A percentile compares a stretch with the other conserved stretches of the same genome.
phyloP scores from a whole-genome alignment of 1,140 invertebrate species.

The Proales similis region DNA sequence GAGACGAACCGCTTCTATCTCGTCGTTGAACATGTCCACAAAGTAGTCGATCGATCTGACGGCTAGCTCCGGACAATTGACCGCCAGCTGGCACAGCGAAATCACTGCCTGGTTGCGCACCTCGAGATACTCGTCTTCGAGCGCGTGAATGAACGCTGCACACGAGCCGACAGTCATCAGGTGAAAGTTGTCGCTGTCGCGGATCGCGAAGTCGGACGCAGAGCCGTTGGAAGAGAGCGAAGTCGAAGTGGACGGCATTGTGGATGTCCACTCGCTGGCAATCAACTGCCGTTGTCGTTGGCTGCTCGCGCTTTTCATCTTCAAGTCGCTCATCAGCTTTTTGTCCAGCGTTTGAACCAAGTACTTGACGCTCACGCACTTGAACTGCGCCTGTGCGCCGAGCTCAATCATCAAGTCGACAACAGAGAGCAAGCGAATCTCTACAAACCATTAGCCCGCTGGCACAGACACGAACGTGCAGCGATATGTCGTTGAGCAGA shows the following conservation, averaged over 20 bases:
- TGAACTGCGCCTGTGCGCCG: conserved; percentile 66
- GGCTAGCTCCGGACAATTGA: conserved; percentile 75
- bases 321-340: conserved; percentile 94
- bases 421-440: background rate
- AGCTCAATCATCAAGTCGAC: conserved; percentile 4
- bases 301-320: conserved; percentile 52
- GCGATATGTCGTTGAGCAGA: conserved; percentile 79
- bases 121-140: conserved; percentile 95
- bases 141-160: conserved; percentile 92
- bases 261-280: conserved; percentile 1
- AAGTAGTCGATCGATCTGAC: conserved; percentile 72
- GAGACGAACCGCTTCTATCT: conserved; percentile 90
- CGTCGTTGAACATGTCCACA: conserved; percentile 99
- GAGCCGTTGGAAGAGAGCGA: conserved; percentile 1
- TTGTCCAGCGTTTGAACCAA: conserved; percentile 94
- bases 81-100: conserved; percentile 78
- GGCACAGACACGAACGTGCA: conserved; percentile 54
- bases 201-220: conserved; percentile 68
- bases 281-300: conserved; percentile 16
- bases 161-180: conserved; percentile 86
- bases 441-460: conserved; percentile 49
- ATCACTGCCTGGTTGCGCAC: conserved; percentile 88
- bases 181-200: conserved; percentile 66
- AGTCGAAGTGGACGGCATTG: background rate
- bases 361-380: conserved; percentile 75